A percentile compares a stretch with the other conserved stretches of the same genome.
Conservation (phyloP, 1,140 invertebrate genomes). For the Helicoverpa armigera region DNA sequence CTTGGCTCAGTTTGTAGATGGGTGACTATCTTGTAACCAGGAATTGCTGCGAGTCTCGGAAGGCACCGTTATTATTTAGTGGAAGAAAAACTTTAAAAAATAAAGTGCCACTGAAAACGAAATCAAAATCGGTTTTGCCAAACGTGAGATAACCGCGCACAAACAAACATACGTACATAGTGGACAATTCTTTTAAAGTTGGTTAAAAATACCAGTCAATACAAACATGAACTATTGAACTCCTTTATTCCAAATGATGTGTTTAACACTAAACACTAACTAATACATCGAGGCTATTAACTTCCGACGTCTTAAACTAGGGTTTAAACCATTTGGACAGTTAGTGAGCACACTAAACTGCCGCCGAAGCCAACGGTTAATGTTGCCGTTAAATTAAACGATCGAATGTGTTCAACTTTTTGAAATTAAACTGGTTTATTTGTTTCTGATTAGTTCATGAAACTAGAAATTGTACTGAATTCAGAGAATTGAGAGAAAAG, state of each 20-base stretch:
- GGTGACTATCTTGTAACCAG: too few species aligned
- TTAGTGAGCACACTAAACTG: background rate
- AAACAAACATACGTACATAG: too few species aligned
- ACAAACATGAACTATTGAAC: background rate
- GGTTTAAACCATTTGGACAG: slow-evolving; percentile 16
- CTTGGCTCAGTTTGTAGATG: too few species aligned
- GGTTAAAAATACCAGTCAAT: too few species aligned
- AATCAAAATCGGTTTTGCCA: too few species aligned
- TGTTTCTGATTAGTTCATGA: background rate
- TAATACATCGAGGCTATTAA: background rate
- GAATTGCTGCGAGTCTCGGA: too few species aligned
- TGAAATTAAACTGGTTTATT: slow-evolving; percentile 1
- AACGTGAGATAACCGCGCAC: too few species aligned
- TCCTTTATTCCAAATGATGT: background rate
- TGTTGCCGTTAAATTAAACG: background rate
- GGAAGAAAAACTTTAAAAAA: too few species aligned
- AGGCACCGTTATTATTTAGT: too few species aligned
- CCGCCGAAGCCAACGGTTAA: background rate
- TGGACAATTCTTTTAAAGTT: too few species aligned
- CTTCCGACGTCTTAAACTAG: background rate
- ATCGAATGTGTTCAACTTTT: background rate
- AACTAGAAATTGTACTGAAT: background rate
- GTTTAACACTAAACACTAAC: background rate
- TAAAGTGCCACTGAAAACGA: too few species aligned
- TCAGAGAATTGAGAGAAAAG: background rate